These are phyloP conservation scores for Tupiocoris notatus DNA, from an alignment of 2,888 invertebrate genomes.

Conservation along the genomic window DNA sequence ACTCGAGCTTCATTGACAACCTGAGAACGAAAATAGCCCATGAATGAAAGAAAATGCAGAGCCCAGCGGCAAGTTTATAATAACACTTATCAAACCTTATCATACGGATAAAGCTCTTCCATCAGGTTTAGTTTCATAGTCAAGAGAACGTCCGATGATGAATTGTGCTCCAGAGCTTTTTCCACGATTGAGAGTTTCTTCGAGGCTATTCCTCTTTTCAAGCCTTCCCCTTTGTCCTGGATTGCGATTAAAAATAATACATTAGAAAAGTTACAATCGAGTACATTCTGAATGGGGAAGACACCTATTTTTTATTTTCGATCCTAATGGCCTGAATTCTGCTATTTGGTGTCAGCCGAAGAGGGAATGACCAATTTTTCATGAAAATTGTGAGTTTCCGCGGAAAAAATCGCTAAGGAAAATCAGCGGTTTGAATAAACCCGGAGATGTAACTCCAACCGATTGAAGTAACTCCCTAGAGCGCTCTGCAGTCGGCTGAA, in stretches of 20 bases:
- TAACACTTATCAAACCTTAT: conserved; percentile 53
- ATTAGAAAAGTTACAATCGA: not conserved
- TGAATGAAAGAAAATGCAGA: no score
- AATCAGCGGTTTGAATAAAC: no score
- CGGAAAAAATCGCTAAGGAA: no score
- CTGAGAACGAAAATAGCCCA: conserved; percentile 22
- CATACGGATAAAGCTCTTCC: conserved; percentile 60
- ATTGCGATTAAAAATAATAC: not conserved
- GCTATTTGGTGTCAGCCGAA: no score
- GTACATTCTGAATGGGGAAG: no score
- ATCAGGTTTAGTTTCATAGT: conserved; percentile 57
- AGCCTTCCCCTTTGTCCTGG: conserved; percentile 55
- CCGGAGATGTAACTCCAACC: no score
- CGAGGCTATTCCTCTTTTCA: conserved; percentile 55
- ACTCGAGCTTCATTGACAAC: conserved; percentile 43
- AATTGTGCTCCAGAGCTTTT: conserved; percentile 61
- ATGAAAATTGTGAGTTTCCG: no score
- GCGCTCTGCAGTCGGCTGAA: no score
- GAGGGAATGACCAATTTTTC: no score
- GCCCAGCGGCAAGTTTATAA: not conserved
- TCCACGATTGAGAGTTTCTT: conserved; percentile 64
- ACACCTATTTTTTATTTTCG: no score
- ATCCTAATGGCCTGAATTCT: no score
- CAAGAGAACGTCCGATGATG: conserved; percentile 58
- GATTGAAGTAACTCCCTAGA: no score